These are phyloP conservation scores for Athalia cordata DNA, from an alignment of 2,888 invertebrate species.

Conservation along the genomic window DNA sequence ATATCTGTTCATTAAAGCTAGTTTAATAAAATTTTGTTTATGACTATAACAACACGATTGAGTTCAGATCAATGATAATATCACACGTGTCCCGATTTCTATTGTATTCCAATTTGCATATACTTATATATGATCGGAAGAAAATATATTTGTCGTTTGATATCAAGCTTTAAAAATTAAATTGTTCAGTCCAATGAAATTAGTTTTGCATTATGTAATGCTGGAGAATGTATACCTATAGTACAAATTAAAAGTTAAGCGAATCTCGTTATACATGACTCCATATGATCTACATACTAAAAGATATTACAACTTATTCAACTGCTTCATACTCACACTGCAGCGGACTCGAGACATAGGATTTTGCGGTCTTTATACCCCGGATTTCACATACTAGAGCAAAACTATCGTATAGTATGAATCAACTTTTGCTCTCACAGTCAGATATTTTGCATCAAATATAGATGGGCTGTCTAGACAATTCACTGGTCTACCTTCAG, in stretches of 20 bases:
- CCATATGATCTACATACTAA: too few relatives aligned
- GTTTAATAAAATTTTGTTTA: conserved; percentile 21
- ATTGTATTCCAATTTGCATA: conserved; percentile 23
- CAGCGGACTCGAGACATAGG: too few relatives aligned
- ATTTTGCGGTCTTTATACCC: too few relatives aligned
- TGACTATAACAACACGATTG: conserved; percentile 2
- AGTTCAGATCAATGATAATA: conserved; percentile 8
- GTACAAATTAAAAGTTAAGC: too few relatives aligned
- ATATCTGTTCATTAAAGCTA: not conserved
- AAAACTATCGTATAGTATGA: not conserved
- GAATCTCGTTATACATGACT: too few relatives aligned
- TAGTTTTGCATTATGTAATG: too few relatives aligned
- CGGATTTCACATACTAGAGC: not conserved
- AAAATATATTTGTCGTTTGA: not conserved
- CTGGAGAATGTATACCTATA: too few relatives aligned
- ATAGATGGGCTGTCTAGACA: not conserved
- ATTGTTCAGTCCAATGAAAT: too few relatives aligned
- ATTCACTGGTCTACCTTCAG: conserved; percentile 22
- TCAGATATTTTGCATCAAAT: not conserved
- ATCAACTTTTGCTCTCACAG: not conserved
- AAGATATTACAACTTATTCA: too few relatives aligned
- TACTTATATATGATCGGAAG: not conserved
- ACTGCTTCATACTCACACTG: too few relatives aligned
- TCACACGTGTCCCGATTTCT: conserved; percentile 22
- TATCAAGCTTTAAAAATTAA: not conserved